Conservation (phyloP, 2,113 vertebrate species). For the Anhinga anhinga region DNA sequence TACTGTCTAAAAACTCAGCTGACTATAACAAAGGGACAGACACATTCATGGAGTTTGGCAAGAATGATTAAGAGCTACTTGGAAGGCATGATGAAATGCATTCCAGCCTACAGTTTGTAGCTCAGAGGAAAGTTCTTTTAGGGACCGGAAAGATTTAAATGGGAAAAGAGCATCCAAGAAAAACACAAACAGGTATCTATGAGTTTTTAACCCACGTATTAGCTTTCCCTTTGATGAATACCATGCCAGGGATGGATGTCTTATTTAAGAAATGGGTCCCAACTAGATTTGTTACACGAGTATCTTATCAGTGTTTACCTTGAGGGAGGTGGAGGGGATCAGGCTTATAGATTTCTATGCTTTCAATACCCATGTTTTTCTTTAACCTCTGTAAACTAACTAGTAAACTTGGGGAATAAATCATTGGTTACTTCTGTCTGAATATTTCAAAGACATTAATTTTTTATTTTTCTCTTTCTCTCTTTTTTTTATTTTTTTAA, state of each 20-base stretch:
- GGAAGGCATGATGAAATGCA: not conserved
- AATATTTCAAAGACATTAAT: not conserved
- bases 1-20: not conserved
- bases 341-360: not conserved
- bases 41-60: not conserved
- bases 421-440: not conserved
- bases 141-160: not conserved
- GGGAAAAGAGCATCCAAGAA: not conserved
- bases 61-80: not conserved
- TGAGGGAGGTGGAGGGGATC: not conserved
- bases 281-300: not conserved
- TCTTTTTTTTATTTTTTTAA: not conserved
- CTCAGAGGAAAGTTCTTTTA: not conserved
- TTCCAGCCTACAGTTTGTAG: not conserved
- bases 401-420: not conserved
- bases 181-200: not conserved
- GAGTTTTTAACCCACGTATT: not conserved
- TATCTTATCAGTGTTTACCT: not conserved
- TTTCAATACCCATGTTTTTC: not conserved
- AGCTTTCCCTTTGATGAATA: not conserved
- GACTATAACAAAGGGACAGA: not conserved
- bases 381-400: not conserved
- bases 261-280: not conserved
- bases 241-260: not conserved
- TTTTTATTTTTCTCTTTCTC: not conserved